These are phyloP conservation scores for Stegodyphus mimosarum DNA, from an alignment of 1,140 invertebrate genomes.

Conservation along the genomic window DNA sequence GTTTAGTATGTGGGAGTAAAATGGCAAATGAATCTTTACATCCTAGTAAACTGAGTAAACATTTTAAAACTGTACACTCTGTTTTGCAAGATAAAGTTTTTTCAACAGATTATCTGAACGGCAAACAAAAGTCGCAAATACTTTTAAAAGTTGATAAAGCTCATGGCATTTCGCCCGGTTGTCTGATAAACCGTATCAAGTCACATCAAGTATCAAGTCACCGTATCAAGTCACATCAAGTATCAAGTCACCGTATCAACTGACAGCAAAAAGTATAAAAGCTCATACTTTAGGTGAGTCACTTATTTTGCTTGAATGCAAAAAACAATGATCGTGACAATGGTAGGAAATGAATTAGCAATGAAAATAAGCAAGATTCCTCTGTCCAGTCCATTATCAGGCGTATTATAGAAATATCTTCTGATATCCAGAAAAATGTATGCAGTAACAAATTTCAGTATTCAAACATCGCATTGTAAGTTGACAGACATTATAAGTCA, in stretches of 20 bases:
- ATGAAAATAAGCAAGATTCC: neutral
- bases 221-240: slow-evolving; percentile 3
- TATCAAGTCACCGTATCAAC: neutral
- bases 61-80: neutral
- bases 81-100: too few relatives aligned
- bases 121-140: too few relatives aligned
- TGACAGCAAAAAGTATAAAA: slow-evolving; percentile 13
- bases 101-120: too few relatives aligned
- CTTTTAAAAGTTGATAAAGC: slow-evolving; percentile 4
- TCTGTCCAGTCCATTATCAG: slow-evolving; percentile 6
- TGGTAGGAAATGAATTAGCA: slow-evolving; percentile 12
- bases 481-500: slow-evolving; percentile 20
- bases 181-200: too few relatives aligned
- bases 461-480: slow-evolving; percentile 1
- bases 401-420: slow-evolving; percentile 25
- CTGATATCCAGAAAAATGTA: too few relatives aligned
- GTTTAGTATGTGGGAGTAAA: too few relatives aligned
- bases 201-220: too few relatives aligned
- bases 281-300: slow-evolving; percentile 16
- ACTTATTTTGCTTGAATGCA: slow-evolving; percentile 17
- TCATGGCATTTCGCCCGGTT: too few relatives aligned
- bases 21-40: too few relatives aligned
- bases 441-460: neutral
- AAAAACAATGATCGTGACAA: neutral
- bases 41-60: neutral